phyloP scores from a whole-genome alignment of 2,797 vertebrate genomes.

The Chloroceryle amazona region DNA sequence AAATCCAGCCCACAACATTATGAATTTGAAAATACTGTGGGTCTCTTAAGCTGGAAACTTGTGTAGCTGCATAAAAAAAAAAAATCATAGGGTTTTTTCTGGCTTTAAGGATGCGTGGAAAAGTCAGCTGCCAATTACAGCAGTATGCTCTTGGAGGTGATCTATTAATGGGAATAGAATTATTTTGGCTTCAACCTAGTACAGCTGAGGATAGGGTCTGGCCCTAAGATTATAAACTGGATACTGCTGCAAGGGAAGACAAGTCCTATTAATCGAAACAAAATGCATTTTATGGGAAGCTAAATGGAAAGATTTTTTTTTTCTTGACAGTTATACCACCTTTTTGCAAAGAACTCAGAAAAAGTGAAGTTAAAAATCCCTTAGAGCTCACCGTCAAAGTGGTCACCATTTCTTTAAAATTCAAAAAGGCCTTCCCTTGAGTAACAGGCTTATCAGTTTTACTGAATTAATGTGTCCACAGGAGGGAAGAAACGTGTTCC shows the following conservation, averaged over 20 bases:
- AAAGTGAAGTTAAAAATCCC: conserved; percentile 43
- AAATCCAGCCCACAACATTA: background rate
- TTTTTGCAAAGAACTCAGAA: background rate
- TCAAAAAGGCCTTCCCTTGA: conserved; percentile 66
- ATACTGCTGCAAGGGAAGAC: background rate
- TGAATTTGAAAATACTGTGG: background rate
- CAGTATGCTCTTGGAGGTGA: background rate
- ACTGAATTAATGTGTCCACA: conserved; percentile 77
- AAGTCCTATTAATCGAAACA: background rate
- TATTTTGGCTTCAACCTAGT: background rate
- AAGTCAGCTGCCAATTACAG: background rate
- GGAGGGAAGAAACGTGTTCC: conserved; percentile 61
- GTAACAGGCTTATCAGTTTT: conserved; percentile 62
- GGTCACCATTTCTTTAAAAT: conserved; percentile 67
- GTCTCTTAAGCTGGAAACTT: background rate
- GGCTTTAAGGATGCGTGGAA: background rate
- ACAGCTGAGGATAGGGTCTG: background rate
- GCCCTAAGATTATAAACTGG: background rate
- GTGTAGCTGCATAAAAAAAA: background rate
- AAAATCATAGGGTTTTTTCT: background rate
- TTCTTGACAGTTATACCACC: background rate
- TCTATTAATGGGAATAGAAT: background rate
- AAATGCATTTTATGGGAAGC: background rate
- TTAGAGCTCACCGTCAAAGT: conserved; percentile 39
- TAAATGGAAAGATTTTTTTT: background rate